Evolutionary conservation across 2,113 vertebrate genomes (phyloP), one percentile per base, ranked within the genome.

Genomic region (Peromyscus californicus): DNA sequence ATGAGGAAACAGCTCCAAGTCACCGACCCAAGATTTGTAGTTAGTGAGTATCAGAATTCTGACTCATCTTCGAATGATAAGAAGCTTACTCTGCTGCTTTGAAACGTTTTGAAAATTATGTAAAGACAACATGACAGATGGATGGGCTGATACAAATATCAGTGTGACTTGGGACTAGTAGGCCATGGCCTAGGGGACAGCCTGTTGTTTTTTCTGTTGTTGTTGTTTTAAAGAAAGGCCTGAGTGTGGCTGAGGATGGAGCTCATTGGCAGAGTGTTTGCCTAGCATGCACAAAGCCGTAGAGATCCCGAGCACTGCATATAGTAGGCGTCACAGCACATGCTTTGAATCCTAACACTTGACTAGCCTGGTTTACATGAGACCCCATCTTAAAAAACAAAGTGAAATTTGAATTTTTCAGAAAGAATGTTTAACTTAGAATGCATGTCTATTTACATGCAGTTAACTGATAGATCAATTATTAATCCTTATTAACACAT

Each of bases 401-500:
- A n/a, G 54, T 17, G 11, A 57, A 82, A 11, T 39, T 17, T 48
- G 29, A 84, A 42, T 36, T 89, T 93, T 93, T 94, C 31, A 33
- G 22, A 54, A 96, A 75, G 61, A 90, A 33, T 87, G n/a, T 82
- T 90, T 74, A 78, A 6, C 67, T 90, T 92, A 70, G 76, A 90
- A 83, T n/a, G 83, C 7, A 21, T 79, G 48, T 61, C 45, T 31
- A 4, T 91, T 72, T 89, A 31, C 4, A 1, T 92, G 24, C 61
- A 75, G 92, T 75, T 31, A 91, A 33, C 36, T 89, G n/a, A 57
- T n/a, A 83, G 69, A 48, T 36, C 31, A 19, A 54, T 88, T 70
- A 61, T 94, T 93, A 89, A 61, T 91, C 51, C 70, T 75, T 89
- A 42, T 76, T 72, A 94, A 96, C 88, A 80, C 24, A 36, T 69